Evolutionary conservation across 2,888 invertebrate species (phyloP).

Genomic region (Pandemis heparana): DNA sequence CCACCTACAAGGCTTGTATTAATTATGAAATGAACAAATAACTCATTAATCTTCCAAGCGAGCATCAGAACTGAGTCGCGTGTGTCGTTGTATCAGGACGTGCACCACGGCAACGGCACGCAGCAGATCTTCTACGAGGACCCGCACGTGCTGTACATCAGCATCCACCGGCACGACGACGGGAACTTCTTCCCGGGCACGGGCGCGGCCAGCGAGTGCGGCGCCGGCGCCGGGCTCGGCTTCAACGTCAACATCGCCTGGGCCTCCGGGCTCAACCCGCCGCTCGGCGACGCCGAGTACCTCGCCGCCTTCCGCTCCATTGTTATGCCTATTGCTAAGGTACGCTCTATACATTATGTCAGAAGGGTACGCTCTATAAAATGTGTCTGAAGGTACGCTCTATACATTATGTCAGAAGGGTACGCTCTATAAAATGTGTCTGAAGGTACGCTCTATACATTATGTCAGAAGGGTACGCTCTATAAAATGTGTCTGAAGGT

Average conservation of each 20-base stretch:
- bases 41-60: too few species aligned
- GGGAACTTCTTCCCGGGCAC: constrained; percentile 99
- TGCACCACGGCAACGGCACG: constrained; percentile 99
- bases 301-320: constrained; percentile 98
- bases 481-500: too few species aligned
- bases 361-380: too few species aligned
- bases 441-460: too few species aligned
- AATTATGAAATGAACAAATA: too few species aligned
- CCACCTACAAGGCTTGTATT: too few species aligned
- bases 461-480: too few species aligned
- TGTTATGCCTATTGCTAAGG: constrained; percentile 97
- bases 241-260: constrained; percentile 99
- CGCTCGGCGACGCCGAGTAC: constrained; percentile 98
- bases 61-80: too few species aligned
- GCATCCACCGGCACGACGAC: constrained; percentile 99
- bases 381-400: too few species aligned
- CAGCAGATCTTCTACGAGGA: constrained; percentile 99
- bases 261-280: constrained; percentile 95
- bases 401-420: too few species aligned
- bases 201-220: constrained; percentile 97
- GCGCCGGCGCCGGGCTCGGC: constrained; percentile 94
- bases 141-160: constrained; percentile 97
- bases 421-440: too few species aligned
- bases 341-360: constrained; percentile 46
- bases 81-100: constrained; percentile 87